These are phyloP conservation scores for Crossaster papposus DNA, from an alignment of 53 echinoderm and acorn worm genomes.

Conservation along the genomic window DNA sequence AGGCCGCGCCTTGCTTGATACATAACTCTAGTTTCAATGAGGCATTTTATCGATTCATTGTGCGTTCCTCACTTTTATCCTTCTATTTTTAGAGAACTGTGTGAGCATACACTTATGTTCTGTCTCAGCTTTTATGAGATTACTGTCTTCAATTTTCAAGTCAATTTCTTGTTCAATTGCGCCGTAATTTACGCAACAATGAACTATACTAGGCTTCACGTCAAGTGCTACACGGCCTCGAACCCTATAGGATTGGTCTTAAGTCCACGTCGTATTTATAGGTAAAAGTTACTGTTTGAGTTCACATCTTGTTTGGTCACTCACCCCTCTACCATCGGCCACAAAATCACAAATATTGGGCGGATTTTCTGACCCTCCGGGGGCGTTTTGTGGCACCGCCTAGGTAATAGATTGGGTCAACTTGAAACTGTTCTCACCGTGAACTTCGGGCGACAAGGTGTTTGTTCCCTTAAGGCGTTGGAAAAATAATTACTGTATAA, in stretches of 20 bases:
- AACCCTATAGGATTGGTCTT: not conserved
- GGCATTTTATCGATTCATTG: not conserved
- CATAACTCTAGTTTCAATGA: too few relatives aligned
- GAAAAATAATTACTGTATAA: constrained; percentile 57
- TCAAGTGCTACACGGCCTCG: not conserved
- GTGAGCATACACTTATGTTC: not conserved
- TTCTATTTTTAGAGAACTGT: not conserved
- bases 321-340: not conserved
- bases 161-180: not conserved
- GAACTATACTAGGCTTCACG: not conserved
- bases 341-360: not conserved
- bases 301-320: constrained; percentile 18
- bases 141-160: not conserved
- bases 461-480: not conserved
- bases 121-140: not conserved
- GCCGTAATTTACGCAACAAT: not conserved
- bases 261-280: not conserved
- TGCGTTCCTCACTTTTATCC: not conserved
- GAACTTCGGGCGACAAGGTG: not conserved
- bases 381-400: not conserved
- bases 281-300: not conserved
- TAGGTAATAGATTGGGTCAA: not conserved
- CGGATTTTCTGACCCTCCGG: not conserved
- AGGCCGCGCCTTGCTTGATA: too few relatives aligned
- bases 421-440: not conserved